Conservation (phyloP, 2,888 invertebrate genomes). For the Bursaphelenchus okinawaensis region DNA sequence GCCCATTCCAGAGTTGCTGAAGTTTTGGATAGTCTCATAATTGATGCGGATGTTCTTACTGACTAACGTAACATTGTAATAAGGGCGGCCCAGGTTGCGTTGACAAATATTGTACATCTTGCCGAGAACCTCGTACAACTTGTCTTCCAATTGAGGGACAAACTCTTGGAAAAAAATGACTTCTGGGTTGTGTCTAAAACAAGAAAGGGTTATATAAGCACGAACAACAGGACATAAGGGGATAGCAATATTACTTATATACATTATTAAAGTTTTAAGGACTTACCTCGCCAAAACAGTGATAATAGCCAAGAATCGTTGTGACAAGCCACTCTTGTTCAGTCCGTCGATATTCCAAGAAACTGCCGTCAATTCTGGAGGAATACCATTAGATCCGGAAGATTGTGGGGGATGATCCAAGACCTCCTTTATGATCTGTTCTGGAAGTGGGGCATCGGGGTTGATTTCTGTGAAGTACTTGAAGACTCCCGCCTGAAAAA, state of each 20-base stretch:
- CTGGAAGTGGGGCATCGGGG: not conserved
- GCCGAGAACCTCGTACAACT: conserved; percentile 59
- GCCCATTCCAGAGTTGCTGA: conserved; percentile 62
- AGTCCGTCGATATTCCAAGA: conserved; percentile 67
- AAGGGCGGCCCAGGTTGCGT: conserved; percentile 57
- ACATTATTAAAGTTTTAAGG: no score
- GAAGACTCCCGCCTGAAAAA: not conserved
- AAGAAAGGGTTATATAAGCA: no score
- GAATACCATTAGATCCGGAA: conserved; percentile 10
- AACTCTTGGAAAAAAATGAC: conserved; percentile 66
- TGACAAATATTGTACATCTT: conserved; percentile 59
- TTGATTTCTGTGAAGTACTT: conserved; percentile 1
- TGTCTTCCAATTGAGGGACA: conserved; percentile 59
- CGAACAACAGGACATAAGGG: no score
- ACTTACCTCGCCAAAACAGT: not conserved
- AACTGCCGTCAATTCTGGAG: conserved; percentile 60
- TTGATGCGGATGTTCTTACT: conserved; percentile 43
- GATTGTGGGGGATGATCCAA: not conserved
- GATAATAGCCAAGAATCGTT: conserved; percentile 20
- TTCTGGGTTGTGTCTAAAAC: conserved; percentile 63
- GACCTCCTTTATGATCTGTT: not conserved
- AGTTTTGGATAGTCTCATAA: conserved; percentile 61
- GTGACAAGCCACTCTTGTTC: conserved; percentile 61
- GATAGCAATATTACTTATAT: conserved; percentile 10
- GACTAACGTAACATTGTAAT: conserved; percentile 54